Percentiles rank a stretch among this genome's conserved stretches.
phyloP scores from a whole-genome alignment of 1,140 invertebrate species.

The Cherax quadricarinatus region DNA sequence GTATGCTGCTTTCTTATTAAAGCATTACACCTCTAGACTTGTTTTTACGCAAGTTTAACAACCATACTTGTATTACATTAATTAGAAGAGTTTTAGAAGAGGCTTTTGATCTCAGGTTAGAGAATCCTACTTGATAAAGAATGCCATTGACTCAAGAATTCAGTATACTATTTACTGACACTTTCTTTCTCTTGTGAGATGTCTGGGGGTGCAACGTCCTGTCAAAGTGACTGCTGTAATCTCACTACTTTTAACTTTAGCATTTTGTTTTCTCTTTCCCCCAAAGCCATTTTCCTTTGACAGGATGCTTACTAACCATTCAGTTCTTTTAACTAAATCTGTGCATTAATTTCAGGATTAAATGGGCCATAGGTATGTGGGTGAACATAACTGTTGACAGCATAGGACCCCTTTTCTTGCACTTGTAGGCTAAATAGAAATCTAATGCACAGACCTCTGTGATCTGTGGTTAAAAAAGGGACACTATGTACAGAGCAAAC shows the following conservation, averaged over 20 bases:
- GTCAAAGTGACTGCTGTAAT: slow-evolving; percentile 22
- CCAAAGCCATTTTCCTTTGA: slow-evolving; percentile 9
- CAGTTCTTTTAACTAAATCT: slow-evolving; percentile 54
- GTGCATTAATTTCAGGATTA: slow-evolving; percentile 66
- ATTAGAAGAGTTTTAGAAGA: too few species aligned
- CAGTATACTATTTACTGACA: not conserved
- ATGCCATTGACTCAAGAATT: not conserved
- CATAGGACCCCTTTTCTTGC: slow-evolving; percentile 19
- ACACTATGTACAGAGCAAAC: not conserved
- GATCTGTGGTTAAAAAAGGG: not conserved
- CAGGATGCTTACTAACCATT: slow-evolving; percentile 41
- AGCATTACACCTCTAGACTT: too few species aligned
- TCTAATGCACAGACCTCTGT: not conserved
- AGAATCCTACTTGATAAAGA: not conserved
- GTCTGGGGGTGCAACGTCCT: slow-evolving; percentile 22
- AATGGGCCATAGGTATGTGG: slow-evolving; percentile 31
- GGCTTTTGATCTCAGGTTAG: not conserved
- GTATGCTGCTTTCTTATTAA: not conserved
- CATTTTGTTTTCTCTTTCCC: not conserved
- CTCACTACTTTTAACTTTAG: not conserved
- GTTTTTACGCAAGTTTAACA: too few species aligned
- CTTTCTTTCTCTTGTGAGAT: slow-evolving; percentile 22
- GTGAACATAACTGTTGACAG: slow-evolving; percentile 16
- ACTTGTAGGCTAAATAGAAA: slow-evolving; percentile 8
- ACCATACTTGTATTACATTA: too few species aligned